A percentile compares a stretch with the other conserved stretches of the same genome.
Conservation (phyloP, 2,113 vertebrate species). For the Coptodon rendalli region DNA sequence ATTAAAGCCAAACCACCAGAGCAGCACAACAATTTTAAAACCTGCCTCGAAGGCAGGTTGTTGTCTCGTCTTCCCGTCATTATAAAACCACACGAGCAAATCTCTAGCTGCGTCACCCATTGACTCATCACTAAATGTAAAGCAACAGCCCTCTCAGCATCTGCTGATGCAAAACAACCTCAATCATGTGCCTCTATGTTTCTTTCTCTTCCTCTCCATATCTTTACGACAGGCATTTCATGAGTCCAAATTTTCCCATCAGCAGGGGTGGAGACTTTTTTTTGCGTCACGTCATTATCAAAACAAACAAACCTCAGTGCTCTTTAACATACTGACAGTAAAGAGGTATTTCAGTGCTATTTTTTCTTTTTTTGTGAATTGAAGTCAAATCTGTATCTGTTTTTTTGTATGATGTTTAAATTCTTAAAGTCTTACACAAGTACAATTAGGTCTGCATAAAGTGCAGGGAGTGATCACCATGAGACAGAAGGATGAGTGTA, state of each 20-base stretch:
- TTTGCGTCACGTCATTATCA: background rate
- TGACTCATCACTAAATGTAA: conserved; percentile 5
- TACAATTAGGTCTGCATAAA: background rate
- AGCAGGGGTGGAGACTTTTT: background rate
- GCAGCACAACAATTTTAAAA: background rate
- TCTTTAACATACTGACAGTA: background rate
- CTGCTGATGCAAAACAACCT: background rate
- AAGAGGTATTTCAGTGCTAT: background rate
- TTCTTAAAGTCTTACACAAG: background rate
- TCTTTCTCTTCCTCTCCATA: background rate
- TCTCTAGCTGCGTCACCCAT: background rate
- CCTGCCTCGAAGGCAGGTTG: background rate
- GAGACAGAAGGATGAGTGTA: background rate
- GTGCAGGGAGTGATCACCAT: background rate
- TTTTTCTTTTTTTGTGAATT: background rate
- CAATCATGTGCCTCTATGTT: background rate
- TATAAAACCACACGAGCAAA: background rate
- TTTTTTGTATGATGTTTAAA: background rate
- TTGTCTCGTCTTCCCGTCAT: conserved; percentile 1
- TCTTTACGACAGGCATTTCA: background rate
- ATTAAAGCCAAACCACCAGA: background rate
- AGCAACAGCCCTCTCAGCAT: background rate
- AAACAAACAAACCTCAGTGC: background rate
- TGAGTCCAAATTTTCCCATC: background rate
- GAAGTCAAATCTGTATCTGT: background rate